Percentiles rank a stretch among this genome's conserved stretches.
Evolutionary conservation across 1,140 invertebrate genomes (phyloP).

Genomic region (Lanistes nyassanus): DNA sequence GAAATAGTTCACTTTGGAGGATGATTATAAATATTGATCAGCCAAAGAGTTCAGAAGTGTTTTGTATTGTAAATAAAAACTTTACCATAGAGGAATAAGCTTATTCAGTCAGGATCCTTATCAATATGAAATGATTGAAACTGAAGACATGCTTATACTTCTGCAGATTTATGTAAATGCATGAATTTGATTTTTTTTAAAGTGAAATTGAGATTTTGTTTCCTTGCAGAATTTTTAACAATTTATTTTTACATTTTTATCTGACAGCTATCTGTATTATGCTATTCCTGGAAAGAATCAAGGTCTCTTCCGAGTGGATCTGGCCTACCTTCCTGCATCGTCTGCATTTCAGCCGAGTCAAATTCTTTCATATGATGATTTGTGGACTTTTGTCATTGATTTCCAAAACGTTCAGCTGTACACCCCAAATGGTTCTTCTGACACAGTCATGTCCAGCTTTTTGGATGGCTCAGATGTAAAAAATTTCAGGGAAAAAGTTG

Average conservation of each 20-base stretch:
- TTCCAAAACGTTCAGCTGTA: conserved; percentile 83
- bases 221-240: not conserved
- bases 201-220: not conserved
- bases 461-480: conserved; percentile 82
- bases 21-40: no score
- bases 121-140: no score
- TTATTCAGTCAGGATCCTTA: no score
- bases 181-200: not conserved
- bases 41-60: no score
- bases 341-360: conserved; percentile 45
- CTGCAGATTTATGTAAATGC: not conserved
- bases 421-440: conserved; percentile 70
- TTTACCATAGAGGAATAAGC: no score
- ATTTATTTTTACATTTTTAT: conserved; percentile 24
- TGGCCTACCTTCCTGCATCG: conserved; percentile 61
- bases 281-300: conserved; percentile 71
- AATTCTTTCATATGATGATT: conserved; percentile 72
- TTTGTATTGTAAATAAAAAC: no score
- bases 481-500: conserved; percentile 79
- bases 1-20: no score
- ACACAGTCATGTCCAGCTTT: conserved; percentile 83
- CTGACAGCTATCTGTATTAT: conserved; percentile 83
- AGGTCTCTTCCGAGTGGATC: conserved; percentile 82
- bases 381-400: conserved; percentile 82
- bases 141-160: no score